phyloP scores from a whole-genome alignment of 92 coral and sea anemone species.

The Parazoanthus atlanticus region DNA sequence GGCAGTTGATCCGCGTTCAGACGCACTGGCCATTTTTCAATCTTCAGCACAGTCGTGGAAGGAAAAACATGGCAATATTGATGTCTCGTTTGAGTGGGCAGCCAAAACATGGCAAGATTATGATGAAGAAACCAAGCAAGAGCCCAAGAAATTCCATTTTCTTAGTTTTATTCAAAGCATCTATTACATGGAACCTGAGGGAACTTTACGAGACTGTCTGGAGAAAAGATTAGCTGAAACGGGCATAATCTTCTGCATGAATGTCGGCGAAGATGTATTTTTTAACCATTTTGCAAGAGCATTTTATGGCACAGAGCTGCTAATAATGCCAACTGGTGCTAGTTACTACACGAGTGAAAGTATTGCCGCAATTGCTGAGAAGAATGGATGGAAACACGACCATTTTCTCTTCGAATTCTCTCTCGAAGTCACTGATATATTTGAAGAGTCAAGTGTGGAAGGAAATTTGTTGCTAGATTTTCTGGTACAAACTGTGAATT shows the following conservation, averaged over 20 bases:
- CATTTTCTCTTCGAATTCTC: conserved; percentile 19
- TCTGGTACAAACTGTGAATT: conserved; percentile 39
- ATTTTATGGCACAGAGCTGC: conserved; percentile 24
- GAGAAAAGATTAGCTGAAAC: conserved; percentile 40
- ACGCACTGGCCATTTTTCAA: neutral
- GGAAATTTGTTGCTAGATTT: conserved; percentile 50
- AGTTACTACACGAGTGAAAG: conserved; percentile 15
- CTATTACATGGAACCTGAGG: conserved; percentile 45
- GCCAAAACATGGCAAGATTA: conserved; percentile 44
- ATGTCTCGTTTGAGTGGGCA: conserved; percentile 22
- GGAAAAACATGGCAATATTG: neutral
- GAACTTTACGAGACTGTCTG: conserved; percentile 27
- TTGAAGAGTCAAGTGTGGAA: conserved; percentile 33
- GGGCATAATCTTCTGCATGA: conserved; percentile 42
- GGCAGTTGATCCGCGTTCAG: conserved; percentile 39
- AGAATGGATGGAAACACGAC: conserved; percentile 36
- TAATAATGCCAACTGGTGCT: conserved; percentile 14
- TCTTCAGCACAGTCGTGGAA: conserved; percentile 11
- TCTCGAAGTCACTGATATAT: conserved; percentile 37
- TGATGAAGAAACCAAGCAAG: conserved; percentile 16
- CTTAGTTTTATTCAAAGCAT: conserved; percentile 49
- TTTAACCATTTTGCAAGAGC: conserved; percentile 16
- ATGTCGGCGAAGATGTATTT: conserved; percentile 20
- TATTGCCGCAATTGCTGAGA: conserved; percentile 41
- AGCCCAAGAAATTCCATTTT: conserved; percentile 35